These are phyloP conservation scores for Podabrus alpinus DNA, from an alignment of 2,888 invertebrate species.

Conservation along the genomic window DNA sequence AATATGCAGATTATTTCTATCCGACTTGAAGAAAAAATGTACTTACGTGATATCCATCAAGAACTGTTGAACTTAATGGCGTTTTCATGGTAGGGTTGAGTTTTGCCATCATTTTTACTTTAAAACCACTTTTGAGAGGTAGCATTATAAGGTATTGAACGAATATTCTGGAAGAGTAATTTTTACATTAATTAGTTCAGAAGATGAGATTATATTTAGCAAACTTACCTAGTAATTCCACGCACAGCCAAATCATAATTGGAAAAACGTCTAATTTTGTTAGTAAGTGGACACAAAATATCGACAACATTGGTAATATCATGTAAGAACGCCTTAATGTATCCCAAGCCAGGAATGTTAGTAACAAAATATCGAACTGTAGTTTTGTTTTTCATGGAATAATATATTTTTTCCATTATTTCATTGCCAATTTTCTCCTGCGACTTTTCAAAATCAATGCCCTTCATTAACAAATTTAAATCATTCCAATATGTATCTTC, in stretches of 20 bases:
- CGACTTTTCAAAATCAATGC: slow-evolving; percentile 29
- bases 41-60: slow-evolving; percentile 51
- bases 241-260: slow-evolving; percentile 18
- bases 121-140: slow-evolving; percentile 44
- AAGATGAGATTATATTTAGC: slow-evolving; percentile 33
- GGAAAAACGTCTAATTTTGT: slow-evolving; percentile 17
- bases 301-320: slow-evolving; percentile 6
- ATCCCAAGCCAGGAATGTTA: slow-evolving; percentile 29
- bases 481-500: not conserved
- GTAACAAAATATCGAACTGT: slow-evolving; percentile 20
- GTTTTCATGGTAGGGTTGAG: slow-evolving; percentile 31
- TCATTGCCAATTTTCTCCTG: slow-evolving; percentile 9
- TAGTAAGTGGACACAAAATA: slow-evolving; percentile 25
- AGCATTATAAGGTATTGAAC: slow-evolving; percentile 39
- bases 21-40: slow-evolving; percentile 1
- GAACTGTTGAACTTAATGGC: slow-evolving; percentile 40
- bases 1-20: not conserved
- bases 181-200: not conserved
- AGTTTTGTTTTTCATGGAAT: not conserved
- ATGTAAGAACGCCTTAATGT: slow-evolving; percentile 20
- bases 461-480: not conserved
- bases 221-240: slow-evolving; percentile 36
- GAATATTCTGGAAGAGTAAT: slow-evolving; percentile 34
- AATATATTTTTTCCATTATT: not conserved
- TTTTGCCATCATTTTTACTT: slow-evolving; percentile 37